phyloP scores from a whole-genome alignment of 2,888 invertebrate genomes.

The Amorpha juglandis region DNA sequence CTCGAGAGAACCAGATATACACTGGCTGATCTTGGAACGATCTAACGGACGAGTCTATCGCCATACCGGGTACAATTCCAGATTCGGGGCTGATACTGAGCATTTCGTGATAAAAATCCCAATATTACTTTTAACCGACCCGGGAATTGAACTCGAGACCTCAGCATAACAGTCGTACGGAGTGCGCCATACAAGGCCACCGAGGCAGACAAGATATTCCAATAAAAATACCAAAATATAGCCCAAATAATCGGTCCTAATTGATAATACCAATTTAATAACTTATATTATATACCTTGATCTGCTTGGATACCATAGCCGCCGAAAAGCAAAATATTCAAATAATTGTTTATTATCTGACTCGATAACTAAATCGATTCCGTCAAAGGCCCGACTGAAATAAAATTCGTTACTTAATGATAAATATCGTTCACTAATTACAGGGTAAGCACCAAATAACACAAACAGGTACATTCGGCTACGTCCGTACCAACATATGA shows the following conservation, averaged over 20 bases:
- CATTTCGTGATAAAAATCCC: no score
- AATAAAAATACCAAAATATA: conserved; percentile 5
- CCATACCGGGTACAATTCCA: no score
- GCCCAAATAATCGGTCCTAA: neutral
- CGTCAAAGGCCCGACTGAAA: conserved; percentile 9
- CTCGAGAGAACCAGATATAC: no score
- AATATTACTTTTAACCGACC: no score
- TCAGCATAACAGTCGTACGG: no score
- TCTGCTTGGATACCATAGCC: neutral
- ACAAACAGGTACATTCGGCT: conserved; percentile 13
- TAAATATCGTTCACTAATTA: conserved; percentile 16
- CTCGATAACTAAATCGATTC: conserved; percentile 18
- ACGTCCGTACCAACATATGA: conserved; percentile 9
- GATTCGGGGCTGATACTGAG: no score
- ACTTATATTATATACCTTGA: neutral
- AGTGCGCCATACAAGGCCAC: no score
- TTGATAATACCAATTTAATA: conserved; percentile 5
- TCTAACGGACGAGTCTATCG: no score
- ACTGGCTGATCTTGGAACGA: no score
- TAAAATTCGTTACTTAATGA: conserved; percentile 17
- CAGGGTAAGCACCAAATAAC: conserved; percentile 15
- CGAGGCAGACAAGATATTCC: no score
- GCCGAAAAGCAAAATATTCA: conserved; percentile 16
- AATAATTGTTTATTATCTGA: conserved; percentile 9
- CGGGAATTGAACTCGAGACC: no score